phyloP scores from a whole-genome alignment of 2,797 vertebrate genomes.

The Dipus sagitta region DNA sequence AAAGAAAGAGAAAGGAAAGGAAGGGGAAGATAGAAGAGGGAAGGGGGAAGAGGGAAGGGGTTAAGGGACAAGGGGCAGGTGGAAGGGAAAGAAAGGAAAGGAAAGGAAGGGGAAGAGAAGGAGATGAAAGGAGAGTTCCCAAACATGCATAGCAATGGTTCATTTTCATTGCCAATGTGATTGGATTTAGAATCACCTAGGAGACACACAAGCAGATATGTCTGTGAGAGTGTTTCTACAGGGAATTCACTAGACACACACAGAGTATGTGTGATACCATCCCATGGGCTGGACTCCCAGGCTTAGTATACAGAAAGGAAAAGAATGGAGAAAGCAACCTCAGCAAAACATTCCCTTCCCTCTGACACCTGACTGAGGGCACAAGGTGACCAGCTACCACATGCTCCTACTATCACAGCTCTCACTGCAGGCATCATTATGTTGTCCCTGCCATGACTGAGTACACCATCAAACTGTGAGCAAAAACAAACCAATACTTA shows the following conservation, averaged over 20 bases:
- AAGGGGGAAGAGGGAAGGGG: too few relatives aligned
- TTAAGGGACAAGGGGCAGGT: too few relatives aligned
- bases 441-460: background rate
- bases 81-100: too few relatives aligned
- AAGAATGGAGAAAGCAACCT: background rate
- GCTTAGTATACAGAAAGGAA: background rate
- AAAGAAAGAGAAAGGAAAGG: background rate
- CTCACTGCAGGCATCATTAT: background rate
- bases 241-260: background rate
- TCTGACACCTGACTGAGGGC: background rate
- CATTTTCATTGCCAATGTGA: background rate
- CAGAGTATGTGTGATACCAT: background rate
- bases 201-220: background rate
- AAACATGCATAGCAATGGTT: background rate
- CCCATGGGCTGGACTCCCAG: background rate
- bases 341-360: background rate
- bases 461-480: background rate
- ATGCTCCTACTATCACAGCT: background rate
- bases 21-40: too few relatives aligned
- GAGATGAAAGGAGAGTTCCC: background rate
- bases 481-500: background rate
- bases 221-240: background rate
- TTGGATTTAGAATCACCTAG: background rate
- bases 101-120: too few relatives aligned
- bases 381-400: background rate